Percentiles rank a stretch among this genome's conserved stretches.
Conservation (phyloP, 2,888 invertebrate genomes). For the Melanostoma scalare region DNA sequence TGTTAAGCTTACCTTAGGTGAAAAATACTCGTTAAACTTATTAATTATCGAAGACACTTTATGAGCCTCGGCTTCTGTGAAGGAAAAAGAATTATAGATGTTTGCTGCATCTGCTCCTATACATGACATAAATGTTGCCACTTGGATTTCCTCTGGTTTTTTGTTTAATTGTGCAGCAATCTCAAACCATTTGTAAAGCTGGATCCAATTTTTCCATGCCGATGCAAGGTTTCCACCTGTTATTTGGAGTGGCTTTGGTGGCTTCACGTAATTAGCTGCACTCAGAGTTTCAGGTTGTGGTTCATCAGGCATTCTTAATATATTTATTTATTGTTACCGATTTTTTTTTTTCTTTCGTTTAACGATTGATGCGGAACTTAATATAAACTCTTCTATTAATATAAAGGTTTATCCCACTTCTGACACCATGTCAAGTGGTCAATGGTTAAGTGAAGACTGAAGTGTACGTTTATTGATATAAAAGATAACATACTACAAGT, state of each 20-base stretch:
- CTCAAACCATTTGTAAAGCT: constrained; percentile 14
- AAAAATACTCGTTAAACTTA: constrained; percentile 25
- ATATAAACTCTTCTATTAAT: too few relatives aligned
- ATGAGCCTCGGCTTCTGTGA: background rate
- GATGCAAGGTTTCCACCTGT: too few relatives aligned
- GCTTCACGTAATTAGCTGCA: too few relatives aligned
- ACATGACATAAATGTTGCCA: constrained; percentile 35
- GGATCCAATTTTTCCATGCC: background rate
- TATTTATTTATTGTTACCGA: too few relatives aligned
- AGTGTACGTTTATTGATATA: background rate
- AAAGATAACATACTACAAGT: background rate
- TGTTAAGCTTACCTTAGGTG: constrained; percentile 27
- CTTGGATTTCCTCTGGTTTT: constrained; percentile 22
- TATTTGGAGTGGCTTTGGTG: too few relatives aligned
- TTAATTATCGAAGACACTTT: background rate
- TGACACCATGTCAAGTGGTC: too few relatives aligned
- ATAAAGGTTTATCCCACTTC: too few relatives aligned
- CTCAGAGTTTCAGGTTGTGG: too few relatives aligned
- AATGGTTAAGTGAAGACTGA: background rate
- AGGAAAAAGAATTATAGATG: constrained; percentile 17
- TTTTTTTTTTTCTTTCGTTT: too few relatives aligned
- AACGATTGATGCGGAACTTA: too few relatives aligned
- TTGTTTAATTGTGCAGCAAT: constrained; percentile 11
- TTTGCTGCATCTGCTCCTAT: constrained; percentile 16
- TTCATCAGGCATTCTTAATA: too few relatives aligned